Evolutionary conservation across 1,140 invertebrate genomes (phyloP).

Genomic region (Psix sp.): DNA sequence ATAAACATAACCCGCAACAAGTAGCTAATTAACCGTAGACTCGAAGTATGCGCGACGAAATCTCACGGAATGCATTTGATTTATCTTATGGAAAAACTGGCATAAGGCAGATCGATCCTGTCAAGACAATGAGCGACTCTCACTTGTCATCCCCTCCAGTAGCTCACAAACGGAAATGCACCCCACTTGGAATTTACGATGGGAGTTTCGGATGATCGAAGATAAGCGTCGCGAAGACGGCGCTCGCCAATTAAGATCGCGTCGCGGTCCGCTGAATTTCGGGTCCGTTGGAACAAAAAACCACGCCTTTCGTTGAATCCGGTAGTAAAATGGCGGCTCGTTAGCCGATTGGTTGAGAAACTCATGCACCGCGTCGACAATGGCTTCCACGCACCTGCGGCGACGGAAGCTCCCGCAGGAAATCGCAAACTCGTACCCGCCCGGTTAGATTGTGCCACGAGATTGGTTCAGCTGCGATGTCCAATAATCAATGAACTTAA

Average conservation of each 20-base stretch:
- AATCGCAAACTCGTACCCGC: slow-evolving; percentile 29
- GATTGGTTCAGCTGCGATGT: neutral
- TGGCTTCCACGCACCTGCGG: slow-evolving; percentile 62
- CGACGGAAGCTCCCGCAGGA: slow-evolving; percentile 48
- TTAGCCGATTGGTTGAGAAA: slow-evolving; percentile 58
- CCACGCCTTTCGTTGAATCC: slow-evolving; percentile 59
- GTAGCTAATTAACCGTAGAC: slow-evolving; percentile 49
- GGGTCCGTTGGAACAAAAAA: no score
- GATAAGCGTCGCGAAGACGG: no score
- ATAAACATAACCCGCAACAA: slow-evolving; percentile 18
- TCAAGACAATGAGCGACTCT: no score
- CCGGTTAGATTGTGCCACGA: neutral
- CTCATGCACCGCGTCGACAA: slow-evolving; percentile 55
- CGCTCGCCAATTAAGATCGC: no score
- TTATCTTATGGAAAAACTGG: no score
- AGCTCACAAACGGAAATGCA: no score
- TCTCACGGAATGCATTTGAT: no score
- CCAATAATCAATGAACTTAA: neutral
- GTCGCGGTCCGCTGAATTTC: no score
- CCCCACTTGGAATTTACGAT: no score
- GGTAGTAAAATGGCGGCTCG: slow-evolving; percentile 56
- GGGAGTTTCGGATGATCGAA: no score
- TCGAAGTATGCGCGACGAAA: slow-evolving; percentile 26
- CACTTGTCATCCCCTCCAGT: no score
- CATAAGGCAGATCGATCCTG: no score